These are phyloP conservation scores for Rotaria macrura DNA, from an alignment of 2,888 invertebrate species.

Conservation along the genomic window DNA sequence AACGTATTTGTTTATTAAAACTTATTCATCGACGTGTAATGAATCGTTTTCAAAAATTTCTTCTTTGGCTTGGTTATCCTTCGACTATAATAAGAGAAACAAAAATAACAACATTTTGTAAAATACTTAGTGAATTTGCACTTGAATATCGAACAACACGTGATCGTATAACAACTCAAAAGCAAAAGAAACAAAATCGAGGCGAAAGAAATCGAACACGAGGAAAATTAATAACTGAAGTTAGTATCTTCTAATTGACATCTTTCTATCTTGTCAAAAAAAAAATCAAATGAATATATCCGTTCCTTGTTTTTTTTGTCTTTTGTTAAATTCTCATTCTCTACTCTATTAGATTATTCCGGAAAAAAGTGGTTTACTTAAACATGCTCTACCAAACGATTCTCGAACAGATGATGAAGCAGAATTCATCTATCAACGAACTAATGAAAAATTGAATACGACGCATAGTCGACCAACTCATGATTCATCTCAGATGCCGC, in stretches of 20 bases:
- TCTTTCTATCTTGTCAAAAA: too few relatives aligned
- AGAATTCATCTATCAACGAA: not conserved
- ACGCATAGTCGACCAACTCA: not conserved
- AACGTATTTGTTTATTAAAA: constrained; percentile 82
- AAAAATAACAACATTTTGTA: constrained; percentile 77
- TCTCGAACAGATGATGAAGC: not conserved
- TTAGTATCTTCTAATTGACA: not conserved
- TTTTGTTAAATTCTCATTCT: too few relatives aligned
- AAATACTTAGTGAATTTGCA: constrained; percentile 87
- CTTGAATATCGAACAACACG: constrained; percentile 91
- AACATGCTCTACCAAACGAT: not conserved
- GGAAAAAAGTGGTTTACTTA: not conserved
- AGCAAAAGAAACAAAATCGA: constrained; percentile 72
- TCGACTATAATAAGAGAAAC: constrained; percentile 66
- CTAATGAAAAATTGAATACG: not conserved
- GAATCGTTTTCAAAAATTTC: constrained; percentile 77
- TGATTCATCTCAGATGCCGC: not conserved
- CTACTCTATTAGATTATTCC: not conserved
- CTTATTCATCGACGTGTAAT: constrained; percentile 81
- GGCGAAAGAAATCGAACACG: constrained; percentile 91
- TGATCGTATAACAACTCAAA: constrained; percentile 82
- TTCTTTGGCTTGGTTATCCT: constrained; percentile 85
- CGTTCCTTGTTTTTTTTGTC: too few relatives aligned
- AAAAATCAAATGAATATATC: too few relatives aligned
- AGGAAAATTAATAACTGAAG: constrained; percentile 80